Conservation (phyloP, 2,113 vertebrate species). For the Eonycteris spelaea region DNA sequence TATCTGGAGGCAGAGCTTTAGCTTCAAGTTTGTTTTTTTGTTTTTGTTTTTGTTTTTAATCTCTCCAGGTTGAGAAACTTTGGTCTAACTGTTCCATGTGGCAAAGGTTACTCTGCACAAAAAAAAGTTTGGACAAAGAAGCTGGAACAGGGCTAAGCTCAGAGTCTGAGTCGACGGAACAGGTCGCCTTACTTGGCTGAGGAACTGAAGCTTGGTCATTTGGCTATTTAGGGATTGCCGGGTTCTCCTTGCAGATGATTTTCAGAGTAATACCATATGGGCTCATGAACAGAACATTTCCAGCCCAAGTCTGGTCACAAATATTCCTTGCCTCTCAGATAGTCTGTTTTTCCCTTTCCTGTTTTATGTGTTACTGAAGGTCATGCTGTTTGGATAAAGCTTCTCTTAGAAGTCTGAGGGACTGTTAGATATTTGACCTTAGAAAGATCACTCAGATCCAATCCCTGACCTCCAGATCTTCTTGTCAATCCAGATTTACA, state of each 20-base stretch:
- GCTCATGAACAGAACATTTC: conserved; percentile 14
- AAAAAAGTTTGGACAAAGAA: background rate
- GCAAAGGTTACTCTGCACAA: background rate
- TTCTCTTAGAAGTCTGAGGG: background rate
- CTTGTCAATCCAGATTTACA: background rate
- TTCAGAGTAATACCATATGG: conserved; percentile 4
- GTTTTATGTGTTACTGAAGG: background rate
- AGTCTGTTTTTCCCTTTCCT: background rate
- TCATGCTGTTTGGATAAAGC: background rate
- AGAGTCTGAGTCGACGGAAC: background rate
- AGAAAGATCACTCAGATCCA: background rate
- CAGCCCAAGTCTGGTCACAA: background rate
- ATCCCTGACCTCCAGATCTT: background rate
- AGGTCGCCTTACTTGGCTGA: background rate
- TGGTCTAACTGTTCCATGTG: background rate
- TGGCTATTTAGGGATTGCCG: background rate
- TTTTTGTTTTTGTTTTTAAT: background rate
- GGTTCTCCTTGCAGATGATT: conserved; percentile 11
- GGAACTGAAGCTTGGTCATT: background rate
- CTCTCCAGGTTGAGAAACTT: background rate
- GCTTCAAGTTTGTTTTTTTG: background rate
- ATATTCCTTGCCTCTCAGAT: background rate
- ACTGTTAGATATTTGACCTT: background rate
- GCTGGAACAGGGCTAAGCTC: background rate
- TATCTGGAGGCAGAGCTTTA: background rate